phyloP scores from a whole-genome alignment of 2,888 invertebrate genomes.

The Drosophila multiciliata region DNA sequence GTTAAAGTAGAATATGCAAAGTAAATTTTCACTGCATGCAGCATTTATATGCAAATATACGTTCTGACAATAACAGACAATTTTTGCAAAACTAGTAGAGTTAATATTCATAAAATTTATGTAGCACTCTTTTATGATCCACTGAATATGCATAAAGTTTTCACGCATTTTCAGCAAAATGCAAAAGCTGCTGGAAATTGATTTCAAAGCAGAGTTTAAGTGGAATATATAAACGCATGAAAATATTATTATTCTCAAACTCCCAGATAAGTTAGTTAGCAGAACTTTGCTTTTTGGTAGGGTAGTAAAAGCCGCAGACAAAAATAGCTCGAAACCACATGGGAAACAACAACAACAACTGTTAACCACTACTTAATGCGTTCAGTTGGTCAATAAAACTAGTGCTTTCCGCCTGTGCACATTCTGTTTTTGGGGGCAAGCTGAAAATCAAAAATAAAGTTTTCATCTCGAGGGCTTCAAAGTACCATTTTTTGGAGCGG shows the following conservation, averaged over 20 bases:
- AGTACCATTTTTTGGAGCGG: background rate
- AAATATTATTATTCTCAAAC: background rate
- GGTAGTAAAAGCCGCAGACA: constrained; percentile 21
- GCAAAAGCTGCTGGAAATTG: background rate
- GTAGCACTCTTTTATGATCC: constrained; percentile 14
- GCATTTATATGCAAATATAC: background rate
- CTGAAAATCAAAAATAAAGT: constrained; percentile 28
- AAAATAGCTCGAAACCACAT: constrained; percentile 12
- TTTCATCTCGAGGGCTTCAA: constrained; percentile 18
- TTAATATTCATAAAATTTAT: background rate
- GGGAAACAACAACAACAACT: constrained; percentile 16
- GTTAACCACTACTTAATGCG: constrained; percentile 55
- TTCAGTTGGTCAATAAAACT: constrained; percentile 55
- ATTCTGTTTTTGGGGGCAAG: constrained; percentile 33
- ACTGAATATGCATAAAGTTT: background rate
- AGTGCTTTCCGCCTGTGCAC: constrained; percentile 31
- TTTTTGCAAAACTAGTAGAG: background rate
- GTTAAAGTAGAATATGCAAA: background rate
- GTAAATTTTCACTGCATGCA: background rate
- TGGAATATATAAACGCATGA: background rate
- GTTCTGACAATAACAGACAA: background rate
- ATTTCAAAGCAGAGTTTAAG: background rate
- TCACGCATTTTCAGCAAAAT: background rate
- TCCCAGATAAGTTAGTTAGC: background rate
- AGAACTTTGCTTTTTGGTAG: constrained; percentile 2